Conservation (phyloP, 1,140 invertebrate species). For the Drosophila trapezifrons region DNA sequence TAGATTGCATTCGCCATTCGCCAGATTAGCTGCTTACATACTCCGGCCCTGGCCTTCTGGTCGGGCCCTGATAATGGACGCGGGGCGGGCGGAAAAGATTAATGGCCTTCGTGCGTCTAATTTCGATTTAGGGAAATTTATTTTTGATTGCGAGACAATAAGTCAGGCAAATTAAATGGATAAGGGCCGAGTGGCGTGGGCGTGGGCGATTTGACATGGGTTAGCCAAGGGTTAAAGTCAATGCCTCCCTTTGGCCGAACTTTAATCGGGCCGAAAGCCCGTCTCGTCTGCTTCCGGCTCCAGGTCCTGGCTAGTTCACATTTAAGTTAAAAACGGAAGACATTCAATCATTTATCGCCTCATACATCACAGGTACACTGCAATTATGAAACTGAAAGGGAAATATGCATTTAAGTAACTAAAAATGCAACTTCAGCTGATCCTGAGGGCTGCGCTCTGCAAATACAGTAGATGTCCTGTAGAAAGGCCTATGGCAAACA, state of each 20-base stretch:
- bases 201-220: conserved; percentile 33
- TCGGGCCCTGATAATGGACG: conserved; percentile 53
- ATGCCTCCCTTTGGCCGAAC: neutral
- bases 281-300: conserved; percentile 20
- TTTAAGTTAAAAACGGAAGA: conserved; percentile 16
- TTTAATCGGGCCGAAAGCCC: conserved; percentile 11
- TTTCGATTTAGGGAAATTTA: conserved; percentile 76
- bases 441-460: conserved; percentile 3
- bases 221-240: conserved; percentile 27
- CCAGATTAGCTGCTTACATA: conserved; percentile 64
- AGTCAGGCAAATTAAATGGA: conserved; percentile 52
- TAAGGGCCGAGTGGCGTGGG: conserved; percentile 4
- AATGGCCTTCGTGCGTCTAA: conserved; percentile 72
- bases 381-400: conserved; percentile 8
- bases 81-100: conserved; percentile 49
- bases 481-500: conserved; percentile 5
- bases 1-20: conserved; percentile 70
- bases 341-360: conserved; percentile 28
- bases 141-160: conserved; percentile 58
- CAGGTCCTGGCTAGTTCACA: neutral
- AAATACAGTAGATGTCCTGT: conserved; percentile 3
- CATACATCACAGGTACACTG: conserved; percentile 10
- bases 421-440: neutral
- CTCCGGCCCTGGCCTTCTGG: conserved; percentile 45
- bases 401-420: conserved; percentile 3